Conservation (phyloP, 2,888 invertebrate species). For the Scotopteryx bipunctaria region DNA sequence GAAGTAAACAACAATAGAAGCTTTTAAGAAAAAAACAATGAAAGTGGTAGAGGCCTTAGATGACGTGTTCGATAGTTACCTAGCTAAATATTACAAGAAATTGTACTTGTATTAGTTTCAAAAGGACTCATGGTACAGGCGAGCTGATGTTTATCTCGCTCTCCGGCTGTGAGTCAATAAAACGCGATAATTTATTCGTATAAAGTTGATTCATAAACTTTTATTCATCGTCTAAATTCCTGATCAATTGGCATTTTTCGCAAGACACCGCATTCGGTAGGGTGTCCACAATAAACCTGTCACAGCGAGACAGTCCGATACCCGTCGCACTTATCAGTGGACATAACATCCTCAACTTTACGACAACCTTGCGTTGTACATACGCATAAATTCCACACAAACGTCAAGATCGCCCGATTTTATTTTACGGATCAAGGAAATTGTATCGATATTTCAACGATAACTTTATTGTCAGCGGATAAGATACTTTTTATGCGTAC, state of each 20-base stretch:
- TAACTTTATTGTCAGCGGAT: conserved; percentile 72
- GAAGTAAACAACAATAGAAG: not conserved
- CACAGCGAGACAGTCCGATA: conserved; percentile 68
- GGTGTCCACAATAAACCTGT: conserved; percentile 80
- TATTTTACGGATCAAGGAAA: conserved; percentile 80
- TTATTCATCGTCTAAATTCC: conserved; percentile 35
- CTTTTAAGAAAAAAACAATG: not conserved
- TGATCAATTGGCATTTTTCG: conserved; percentile 48
- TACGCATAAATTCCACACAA: conserved; percentile 75
- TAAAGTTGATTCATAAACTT: conserved; percentile 34
- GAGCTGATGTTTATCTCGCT: conserved; percentile 3
- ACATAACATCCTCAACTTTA: conserved; percentile 80
- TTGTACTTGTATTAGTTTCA: not conserved
- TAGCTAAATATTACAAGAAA: no score
- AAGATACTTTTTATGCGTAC: conserved; percentile 71
- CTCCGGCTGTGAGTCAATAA: conserved; percentile 15
- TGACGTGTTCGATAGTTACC: no score
- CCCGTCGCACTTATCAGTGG: conserved; percentile 76
- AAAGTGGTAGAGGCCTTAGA: no score
- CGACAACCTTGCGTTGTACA: conserved; percentile 71
- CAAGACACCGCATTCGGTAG: conserved; percentile 67
- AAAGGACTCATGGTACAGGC: not conserved
- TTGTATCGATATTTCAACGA: conserved; percentile 80
- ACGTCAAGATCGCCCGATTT: conserved; percentile 73
- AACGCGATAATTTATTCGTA: conserved; percentile 23